Conservation (phyloP, 1,140 invertebrate species). For the Notospermus geniculatus region DNA sequence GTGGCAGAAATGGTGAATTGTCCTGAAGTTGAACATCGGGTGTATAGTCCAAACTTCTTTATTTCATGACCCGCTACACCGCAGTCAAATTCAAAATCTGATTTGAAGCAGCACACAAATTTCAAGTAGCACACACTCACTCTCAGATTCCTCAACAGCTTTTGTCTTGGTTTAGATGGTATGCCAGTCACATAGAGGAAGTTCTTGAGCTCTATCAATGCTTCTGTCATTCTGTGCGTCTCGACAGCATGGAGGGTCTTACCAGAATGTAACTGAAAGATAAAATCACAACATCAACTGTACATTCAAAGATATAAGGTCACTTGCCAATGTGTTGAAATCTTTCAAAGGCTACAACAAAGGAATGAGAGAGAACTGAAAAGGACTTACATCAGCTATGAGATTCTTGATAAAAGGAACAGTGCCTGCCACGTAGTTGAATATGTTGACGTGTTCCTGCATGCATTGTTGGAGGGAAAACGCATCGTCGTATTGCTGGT, state of each 20-base stretch:
- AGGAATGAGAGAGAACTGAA: too few species aligned
- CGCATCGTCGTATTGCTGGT: constrained; percentile 50
- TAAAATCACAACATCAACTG: constrained; percentile 7
- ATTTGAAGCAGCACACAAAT: too few species aligned
- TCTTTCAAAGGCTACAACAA: too few species aligned
- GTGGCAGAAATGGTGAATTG: neutral
- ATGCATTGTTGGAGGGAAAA: constrained; percentile 49
- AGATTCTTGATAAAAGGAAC: constrained; percentile 53
- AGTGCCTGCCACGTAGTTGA: constrained; percentile 54
- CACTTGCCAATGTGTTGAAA: too few species aligned
- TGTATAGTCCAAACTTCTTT: too few species aligned
- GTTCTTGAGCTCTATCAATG: constrained; percentile 46
- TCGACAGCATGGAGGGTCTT: constrained; percentile 40
- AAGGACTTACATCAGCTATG: constrained; percentile 49
- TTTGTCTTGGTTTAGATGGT: constrained; percentile 51
- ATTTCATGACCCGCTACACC: too few species aligned
- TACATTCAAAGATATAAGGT: too few species aligned
- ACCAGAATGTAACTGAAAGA: constrained; percentile 36
- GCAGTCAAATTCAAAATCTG: too few species aligned
- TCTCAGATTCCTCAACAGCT: constrained; percentile 53
- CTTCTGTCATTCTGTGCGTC: constrained; percentile 50
- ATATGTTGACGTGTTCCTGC: constrained; percentile 34
- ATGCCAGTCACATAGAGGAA: constrained; percentile 47
- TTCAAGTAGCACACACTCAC: constrained; percentile 28
- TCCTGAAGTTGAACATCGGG: too few species aligned